phyloP scores from a whole-genome alignment of 2,797 vertebrate genomes.

The Sebastes miniatus region DNA sequence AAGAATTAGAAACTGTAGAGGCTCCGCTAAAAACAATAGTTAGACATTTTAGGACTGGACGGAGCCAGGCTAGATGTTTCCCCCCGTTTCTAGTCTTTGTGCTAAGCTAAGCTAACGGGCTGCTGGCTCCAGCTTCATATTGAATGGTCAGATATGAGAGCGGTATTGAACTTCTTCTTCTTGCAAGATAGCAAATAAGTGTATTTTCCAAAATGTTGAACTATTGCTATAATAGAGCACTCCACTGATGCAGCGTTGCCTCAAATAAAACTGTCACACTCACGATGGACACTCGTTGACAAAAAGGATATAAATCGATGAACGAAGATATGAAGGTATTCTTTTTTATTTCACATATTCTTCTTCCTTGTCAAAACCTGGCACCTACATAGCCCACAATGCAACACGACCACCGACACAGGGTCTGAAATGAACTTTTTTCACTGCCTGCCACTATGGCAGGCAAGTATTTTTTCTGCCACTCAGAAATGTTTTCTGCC shows the following conservation, averaged over 20 bases:
- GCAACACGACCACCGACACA: no score
- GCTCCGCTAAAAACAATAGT: not conserved
- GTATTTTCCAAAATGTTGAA: not conserved
- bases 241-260: not conserved
- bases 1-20: not conserved
- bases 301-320: not conserved
- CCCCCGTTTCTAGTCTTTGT: not conserved
- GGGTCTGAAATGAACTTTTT: no score
- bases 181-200: not conserved
- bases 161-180: not conserved
- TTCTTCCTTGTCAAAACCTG: not conserved
- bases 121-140: not conserved
- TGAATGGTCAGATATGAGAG: not conserved
- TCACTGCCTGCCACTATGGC: no score
- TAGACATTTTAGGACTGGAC: not conserved
- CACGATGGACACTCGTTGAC: not conserved
- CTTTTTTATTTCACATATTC: not conserved
- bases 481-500: no score
- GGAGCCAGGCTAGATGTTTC: not conserved
- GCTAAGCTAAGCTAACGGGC: not conserved
- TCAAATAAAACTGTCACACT: not conserved
- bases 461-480: no score
- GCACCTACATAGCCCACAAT: not conserved
- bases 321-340: not conserved
- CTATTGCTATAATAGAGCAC: not conserved